Conservation (phyloP, 1,140 invertebrate genomes). For the Homalodisca vitripennis region DNA sequence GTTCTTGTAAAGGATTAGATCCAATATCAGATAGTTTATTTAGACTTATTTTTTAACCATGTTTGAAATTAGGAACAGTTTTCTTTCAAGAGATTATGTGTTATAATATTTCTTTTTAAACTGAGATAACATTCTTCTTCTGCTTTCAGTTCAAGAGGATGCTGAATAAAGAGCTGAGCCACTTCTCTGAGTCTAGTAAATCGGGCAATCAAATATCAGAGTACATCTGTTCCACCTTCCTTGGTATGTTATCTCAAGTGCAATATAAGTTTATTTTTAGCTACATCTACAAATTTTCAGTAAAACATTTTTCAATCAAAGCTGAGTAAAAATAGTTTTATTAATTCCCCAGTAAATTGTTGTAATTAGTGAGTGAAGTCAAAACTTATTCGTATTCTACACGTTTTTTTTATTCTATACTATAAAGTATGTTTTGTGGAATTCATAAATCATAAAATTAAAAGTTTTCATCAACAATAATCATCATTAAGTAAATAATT, state of each 20-base stretch:
- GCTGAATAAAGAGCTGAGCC: slow-evolving; percentile 98
- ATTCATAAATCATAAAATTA: too few relatives aligned
- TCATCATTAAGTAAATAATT: too few relatives aligned
- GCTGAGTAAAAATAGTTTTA: not conserved
- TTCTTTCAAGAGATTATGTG: not conserved
- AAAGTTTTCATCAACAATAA: too few relatives aligned
- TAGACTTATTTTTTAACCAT: too few relatives aligned
- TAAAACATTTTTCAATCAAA: too few relatives aligned
- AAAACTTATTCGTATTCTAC: not conserved
- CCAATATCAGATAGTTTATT: not conserved
- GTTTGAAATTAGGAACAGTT: not conserved
- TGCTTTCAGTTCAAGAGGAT: slow-evolving; percentile 96
- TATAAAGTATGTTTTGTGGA: too few relatives aligned
- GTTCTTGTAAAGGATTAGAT: not conserved
- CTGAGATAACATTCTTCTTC: slow-evolving; percentile 14
- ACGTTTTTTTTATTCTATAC: too few relatives aligned
- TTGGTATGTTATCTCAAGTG: slow-evolving; percentile 82
- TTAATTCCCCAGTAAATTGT: not conserved
- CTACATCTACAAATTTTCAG: too few relatives aligned
- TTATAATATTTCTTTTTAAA: not conserved
- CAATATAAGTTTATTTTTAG: too few relatives aligned
- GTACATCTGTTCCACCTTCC: slow-evolving; percentile 97
- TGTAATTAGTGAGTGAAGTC: not conserved
- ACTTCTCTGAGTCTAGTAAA: slow-evolving; percentile 98
- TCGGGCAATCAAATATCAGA: slow-evolving; percentile 99